Conservation (phyloP, 2,113 vertebrate species). For the Vidua macroura region DNA sequence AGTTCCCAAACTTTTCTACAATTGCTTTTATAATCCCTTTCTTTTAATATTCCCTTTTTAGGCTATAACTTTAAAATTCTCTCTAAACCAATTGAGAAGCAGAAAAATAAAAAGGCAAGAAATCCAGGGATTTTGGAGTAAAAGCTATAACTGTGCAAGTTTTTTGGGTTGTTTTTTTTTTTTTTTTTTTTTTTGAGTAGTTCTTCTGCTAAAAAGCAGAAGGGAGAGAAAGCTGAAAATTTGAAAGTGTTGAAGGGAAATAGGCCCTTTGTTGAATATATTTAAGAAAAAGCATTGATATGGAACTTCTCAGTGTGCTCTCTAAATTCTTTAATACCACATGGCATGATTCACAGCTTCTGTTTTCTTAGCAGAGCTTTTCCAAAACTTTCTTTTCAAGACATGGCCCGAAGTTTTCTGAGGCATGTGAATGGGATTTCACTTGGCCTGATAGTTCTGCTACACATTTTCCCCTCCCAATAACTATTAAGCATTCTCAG, state of each 20-base stretch:
- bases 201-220: constrained; percentile 1
- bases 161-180: neutral
- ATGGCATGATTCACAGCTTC: constrained; percentile 8
- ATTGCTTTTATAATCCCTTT: constrained; percentile 54
- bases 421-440: constrained; percentile 19
- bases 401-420: neutral
- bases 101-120: constrained; percentile 49
- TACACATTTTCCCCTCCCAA: neutral
- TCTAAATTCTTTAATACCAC: constrained; percentile 33
- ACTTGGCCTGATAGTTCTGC: neutral
- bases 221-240: constrained; percentile 6
- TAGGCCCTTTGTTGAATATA: constrained; percentile 25
- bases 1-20: constrained; percentile 29
- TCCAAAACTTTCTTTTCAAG: neutral
- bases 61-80: constrained; percentile 35
- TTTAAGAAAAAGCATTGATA: constrained; percentile 39
- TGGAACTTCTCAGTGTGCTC: neutral
- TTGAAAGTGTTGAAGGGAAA: constrained; percentile 31
- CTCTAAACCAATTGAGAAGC: constrained; percentile 54
- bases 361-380: constrained; percentile 16
- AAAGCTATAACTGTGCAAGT: neutral
- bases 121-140: constrained; percentile 44
- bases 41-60: constrained; percentile 40
- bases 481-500: neutral
- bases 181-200: neutral